Evolutionary conservation across 2,888 invertebrate genomes (phyloP), one percentile per base, ranked within the genome.

Genomic region (Caenorhabditis plicata): DNA sequence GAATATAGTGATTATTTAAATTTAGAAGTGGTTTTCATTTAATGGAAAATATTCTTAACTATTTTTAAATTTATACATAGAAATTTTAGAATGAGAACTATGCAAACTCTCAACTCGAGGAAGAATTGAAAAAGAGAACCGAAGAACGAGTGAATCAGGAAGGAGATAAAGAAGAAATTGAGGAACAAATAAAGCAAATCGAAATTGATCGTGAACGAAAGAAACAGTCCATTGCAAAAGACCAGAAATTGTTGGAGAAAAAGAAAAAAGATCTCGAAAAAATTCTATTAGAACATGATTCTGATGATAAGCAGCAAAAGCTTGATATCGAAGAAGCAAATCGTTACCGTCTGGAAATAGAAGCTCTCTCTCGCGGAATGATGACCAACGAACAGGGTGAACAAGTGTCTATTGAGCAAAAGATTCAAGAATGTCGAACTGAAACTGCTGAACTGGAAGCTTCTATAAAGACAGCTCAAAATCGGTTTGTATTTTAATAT

Each of bases 351-450:
- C 5, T 40, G 1, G 53, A 66, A 20, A 31, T 88, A 77, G 88
- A 94, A 77, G 91, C 91, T 19, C 87, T 92, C 33, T 89, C 88
- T 77, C 86, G 89, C 27, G 95, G 95, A 9, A 85, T 89, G 73
- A 86, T 89, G 33, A 88, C 89, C 45, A 89, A 88, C 67, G 89
- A 88, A 17, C 87, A 88, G 60, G 91, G 91, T 0, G 82, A 84
- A 76, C 83, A 83, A 7, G 89, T 89, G 29, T 90, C 93, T 0
- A 84, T 95, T 47, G 90, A 91, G 80, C 90, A 92, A 68, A 92
- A 92, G 81, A 86, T 94, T 19, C 92, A 92, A 81, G 87, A 45
- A 1, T 22, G 45, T 11, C 19, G 38, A 26, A 31, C 50, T 2
- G 26, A 35, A 15, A 38, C 40, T 2, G 38, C 60, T 0, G 9